Evolutionary conservation across 1,140 invertebrate genomes (phyloP), one percentile per base, ranked within the genome.

Genomic region (Brachionus plicatilis): DNA sequence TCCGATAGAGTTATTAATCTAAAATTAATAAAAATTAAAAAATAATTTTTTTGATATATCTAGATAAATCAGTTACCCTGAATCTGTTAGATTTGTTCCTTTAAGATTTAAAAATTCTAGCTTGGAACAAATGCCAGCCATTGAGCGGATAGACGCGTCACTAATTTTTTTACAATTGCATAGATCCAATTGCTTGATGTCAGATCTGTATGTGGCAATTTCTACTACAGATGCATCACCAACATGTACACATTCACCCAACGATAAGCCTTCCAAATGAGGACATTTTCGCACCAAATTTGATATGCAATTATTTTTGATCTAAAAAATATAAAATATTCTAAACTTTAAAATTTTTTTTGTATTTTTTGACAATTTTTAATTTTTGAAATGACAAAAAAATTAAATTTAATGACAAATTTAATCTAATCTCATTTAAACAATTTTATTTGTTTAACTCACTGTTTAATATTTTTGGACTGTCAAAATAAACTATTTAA

Each of bases 301-400:
- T 45, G 79, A 82, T 11, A 82, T 56, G 37, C 53, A 60, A 65
- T 68, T 82, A 47, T 82, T 82, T 82, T 82, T 82, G n/a, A 82
- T 68, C 79, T 82, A 41, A 60, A 65, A 33, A n/a, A 37, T 75
- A 20, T 24, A 1, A 24, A 24, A n/a, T n/a, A n/a, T n/a, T n/a
- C n/a, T n/a, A n/a, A n/a, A n/a, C n/a, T n/a, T n/a, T n/a, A n/a
- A n/a, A n/a, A n/a, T n/a, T n/a, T n/a, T n/a, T n/a, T n/a, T n/a
- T n/a, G n/a, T n/a, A n/a, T n/a, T n/a, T n/a, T n/a, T n/a, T n/a
- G n/a, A n/a, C n/a, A n/a, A n/a, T n/a, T n/a, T n/a, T n/a, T n/a
- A n/a, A n/a, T n/a, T n/a, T n/a, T n/a, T n/a, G n/a, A n/a, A n/a
- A n/a, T n/a, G n/a, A n/a, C n/a, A n/a, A n/a, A n/a, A n/a, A n/a